phyloP scores from a whole-genome alignment of 2,888 invertebrate genomes.

The Oeneis ivallda region DNA sequence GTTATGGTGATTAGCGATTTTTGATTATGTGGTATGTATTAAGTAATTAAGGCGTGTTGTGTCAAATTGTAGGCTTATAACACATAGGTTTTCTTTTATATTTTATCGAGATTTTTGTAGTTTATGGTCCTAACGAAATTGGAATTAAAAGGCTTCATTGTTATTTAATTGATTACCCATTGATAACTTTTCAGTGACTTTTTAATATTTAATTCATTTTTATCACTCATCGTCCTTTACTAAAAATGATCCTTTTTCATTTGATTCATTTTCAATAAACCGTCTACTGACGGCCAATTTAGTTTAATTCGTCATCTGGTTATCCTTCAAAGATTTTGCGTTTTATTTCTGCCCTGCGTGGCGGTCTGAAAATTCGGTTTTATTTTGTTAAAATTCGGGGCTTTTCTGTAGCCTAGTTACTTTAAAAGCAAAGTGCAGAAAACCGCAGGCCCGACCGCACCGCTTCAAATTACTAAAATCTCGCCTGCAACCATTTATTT shows the following conservation, averaged over 20 bases:
- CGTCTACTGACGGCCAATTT: background rate
- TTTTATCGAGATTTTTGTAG: background rate
- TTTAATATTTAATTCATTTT: too few relatives aligned
- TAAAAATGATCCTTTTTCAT: too few relatives aligned
- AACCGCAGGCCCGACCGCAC: constrained; percentile 12
- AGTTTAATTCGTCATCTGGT: background rate
- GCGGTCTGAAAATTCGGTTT: background rate
- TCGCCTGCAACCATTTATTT: constrained; percentile 16
- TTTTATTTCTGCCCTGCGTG: background rate
- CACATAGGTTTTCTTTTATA: too few relatives aligned
- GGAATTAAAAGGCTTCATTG: background rate
- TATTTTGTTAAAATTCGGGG: background rate
- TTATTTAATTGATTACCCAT: background rate
- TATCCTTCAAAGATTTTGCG: background rate
- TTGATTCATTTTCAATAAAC: background rate
- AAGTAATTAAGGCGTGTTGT: constrained; percentile 3
- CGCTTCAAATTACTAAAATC: constrained; percentile 13
- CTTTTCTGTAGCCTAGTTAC: constrained; percentile 5
- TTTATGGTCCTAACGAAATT: background rate
- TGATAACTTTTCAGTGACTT: background rate
- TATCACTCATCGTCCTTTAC: too few relatives aligned
- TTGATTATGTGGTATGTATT: constrained; percentile 5
- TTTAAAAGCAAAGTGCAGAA: constrained; percentile 11
- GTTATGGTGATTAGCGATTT: background rate
- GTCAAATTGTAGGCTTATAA: background rate